Evolutionary conservation across 2,888 invertebrate species (phyloP).

Genomic region (Junonia oenone): DNA sequence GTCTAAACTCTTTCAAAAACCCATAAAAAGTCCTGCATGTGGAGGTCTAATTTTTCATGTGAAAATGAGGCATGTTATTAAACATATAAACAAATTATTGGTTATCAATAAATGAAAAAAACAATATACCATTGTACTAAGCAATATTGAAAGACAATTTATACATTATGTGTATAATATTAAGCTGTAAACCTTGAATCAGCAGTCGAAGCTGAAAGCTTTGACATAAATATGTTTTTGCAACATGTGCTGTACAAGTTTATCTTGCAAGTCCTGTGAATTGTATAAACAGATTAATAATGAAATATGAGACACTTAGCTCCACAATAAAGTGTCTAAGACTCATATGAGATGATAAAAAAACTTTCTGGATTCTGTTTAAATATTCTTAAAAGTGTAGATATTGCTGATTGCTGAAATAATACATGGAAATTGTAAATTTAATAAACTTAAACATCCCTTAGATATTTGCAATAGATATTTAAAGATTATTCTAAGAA

Average conservation of each 20-base stretch:
- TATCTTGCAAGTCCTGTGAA: constrained; percentile 41
- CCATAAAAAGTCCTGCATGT: no score
- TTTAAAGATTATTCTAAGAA: no score
- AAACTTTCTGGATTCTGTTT: background rate
- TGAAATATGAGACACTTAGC: constrained; percentile 17
- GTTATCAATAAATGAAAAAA: background rate
- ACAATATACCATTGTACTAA: background rate
- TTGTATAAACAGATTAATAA: constrained; percentile 39
- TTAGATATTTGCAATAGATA: no score
- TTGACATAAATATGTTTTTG: constrained; percentile 37
- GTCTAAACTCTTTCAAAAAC: no score
- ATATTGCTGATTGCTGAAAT: no score
- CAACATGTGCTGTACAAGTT: constrained; percentile 55
- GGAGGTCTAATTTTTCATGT: background rate
- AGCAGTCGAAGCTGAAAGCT: constrained; percentile 38
- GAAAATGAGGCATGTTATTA: background rate
- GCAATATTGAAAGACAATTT: background rate
- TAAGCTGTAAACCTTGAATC: constrained; percentile 25
- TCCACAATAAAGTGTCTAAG: no score
- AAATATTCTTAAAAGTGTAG: no score
- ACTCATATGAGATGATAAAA: background rate
- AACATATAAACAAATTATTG: background rate
- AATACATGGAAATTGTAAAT: no score
- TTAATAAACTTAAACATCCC: no score
- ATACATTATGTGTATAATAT: background rate